These are phyloP conservation scores for Portevinia maculata DNA, from an alignment of 2,888 invertebrate species.

Conservation along the genomic window DNA sequence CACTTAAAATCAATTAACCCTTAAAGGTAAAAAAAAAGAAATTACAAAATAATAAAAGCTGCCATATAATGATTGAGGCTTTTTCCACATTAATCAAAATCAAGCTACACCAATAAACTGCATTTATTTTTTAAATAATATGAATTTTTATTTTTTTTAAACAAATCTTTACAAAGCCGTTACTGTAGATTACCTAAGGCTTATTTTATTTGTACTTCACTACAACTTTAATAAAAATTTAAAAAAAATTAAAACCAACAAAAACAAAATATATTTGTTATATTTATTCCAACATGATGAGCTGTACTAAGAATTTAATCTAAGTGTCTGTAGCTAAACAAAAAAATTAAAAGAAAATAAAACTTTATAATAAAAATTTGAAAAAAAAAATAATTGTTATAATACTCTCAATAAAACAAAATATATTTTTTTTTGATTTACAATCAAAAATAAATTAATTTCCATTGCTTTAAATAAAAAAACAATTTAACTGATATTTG, in stretches of 20 bases:
- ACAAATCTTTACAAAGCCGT: conserved; percentile 21
- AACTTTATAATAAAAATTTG: conserved; percentile 27
- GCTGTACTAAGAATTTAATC: conserved; percentile 35
- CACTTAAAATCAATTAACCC: not conserved
- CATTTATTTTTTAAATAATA: conserved; percentile 43
- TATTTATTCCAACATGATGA: conserved; percentile 35
- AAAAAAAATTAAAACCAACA: conserved; percentile 14
- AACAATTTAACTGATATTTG: conserved; percentile 52
- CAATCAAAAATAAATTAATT: conserved; percentile 10
- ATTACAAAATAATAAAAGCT: conserved; percentile 30
- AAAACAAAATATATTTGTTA: conserved; percentile 10
- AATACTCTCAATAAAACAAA: conserved; percentile 16
- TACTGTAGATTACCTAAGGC: not conserved
- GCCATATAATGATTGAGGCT: conserved; percentile 24
- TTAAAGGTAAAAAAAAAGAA: not conserved
- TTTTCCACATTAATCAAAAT: conserved; percentile 1
- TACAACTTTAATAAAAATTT: conserved; percentile 2
- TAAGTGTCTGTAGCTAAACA: conserved; percentile 51
- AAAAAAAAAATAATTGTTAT: conserved; percentile 14
- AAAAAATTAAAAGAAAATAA: conserved; percentile 7
- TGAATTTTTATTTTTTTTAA: conserved; percentile 5
- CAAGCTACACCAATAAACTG: conserved; percentile 33
- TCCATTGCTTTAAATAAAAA: conserved; percentile 31
- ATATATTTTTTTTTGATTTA: conserved; percentile 10
- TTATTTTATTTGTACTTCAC: conserved; percentile 17